phyloP scores from a whole-genome alignment of 2,888 invertebrate species.

The Hartigia nigra region DNA sequence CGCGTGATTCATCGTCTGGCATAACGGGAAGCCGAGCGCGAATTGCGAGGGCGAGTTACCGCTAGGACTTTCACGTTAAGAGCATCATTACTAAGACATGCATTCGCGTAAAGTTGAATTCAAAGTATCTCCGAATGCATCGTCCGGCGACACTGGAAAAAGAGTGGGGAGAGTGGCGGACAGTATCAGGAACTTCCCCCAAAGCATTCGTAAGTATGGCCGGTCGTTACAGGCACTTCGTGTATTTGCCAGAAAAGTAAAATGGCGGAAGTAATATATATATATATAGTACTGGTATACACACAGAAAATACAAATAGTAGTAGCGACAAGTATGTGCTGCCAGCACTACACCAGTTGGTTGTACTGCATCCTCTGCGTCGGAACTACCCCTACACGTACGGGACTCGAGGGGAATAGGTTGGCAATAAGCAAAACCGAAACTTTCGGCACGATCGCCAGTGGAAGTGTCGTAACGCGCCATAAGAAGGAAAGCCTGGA shows the following conservation, averaged over 20 bases:
- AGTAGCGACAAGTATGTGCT: not conserved
- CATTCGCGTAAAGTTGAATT: not conserved
- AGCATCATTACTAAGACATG: slow-evolving; percentile 1
- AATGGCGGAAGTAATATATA: not conserved
- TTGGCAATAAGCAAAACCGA: slow-evolving; percentile 1
- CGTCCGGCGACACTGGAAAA: not conserved
- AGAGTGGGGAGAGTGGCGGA: not conserved
- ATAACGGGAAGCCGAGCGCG: slow-evolving; percentile 37
- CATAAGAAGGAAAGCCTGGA: not conserved
- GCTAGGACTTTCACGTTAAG: slow-evolving; percentile 10
- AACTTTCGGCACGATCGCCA: slow-evolving; percentile 3
- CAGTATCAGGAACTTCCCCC: not conserved
- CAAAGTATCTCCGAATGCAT: not conserved
- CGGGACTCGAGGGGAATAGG: not conserved
- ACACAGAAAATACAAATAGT: not conserved
- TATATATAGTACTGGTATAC: not conserved
- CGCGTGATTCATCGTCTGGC: slow-evolving; percentile 30
- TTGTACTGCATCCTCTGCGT: not conserved
- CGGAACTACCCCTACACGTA: not conserved
- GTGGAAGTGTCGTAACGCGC: slow-evolving; percentile 4
- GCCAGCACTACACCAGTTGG: not conserved
- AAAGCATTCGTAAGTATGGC: not conserved
- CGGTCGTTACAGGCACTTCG: not conserved
- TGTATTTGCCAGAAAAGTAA: not conserved
- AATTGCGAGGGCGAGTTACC: slow-evolving; percentile 39